phyloP scores from a whole-genome alignment of 2,797 vertebrate species.

The Fratercula arctica region DNA sequence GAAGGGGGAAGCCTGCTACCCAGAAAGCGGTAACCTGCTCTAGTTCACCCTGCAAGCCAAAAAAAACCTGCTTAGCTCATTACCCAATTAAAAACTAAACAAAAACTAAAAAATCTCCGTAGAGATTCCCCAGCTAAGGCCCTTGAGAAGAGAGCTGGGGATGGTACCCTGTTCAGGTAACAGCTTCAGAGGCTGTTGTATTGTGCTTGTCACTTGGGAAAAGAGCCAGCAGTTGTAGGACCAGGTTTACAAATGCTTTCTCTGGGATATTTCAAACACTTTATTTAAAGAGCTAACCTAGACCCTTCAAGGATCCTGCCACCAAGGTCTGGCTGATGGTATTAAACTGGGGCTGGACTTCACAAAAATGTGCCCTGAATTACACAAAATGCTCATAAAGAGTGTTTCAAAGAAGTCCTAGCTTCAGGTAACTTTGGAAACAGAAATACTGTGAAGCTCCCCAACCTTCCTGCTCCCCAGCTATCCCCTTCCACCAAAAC shows the following conservation, averaged over 20 bases:
- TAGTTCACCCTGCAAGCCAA: constrained; percentile 50
- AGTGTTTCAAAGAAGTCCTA: constrained; percentile 16
- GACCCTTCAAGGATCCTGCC: constrained; percentile 31
- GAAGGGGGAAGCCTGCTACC: constrained; percentile 25
- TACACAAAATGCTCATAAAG: constrained; percentile 3
- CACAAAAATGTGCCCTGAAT: background rate
- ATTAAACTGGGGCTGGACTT: constrained; percentile 3
- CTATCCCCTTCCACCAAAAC: background rate
- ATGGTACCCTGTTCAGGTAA: constrained; percentile 77
- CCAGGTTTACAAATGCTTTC: constrained; percentile 54
- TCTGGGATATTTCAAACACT: constrained; percentile 11
- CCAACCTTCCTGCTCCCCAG: constrained; percentile 28
- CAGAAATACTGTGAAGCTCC: background rate
- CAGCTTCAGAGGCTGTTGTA: constrained; percentile 78
- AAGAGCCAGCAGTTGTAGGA: constrained; percentile 64
- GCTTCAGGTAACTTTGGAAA: constrained; percentile 13
- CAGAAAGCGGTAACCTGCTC: constrained; percentile 57
- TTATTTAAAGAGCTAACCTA: constrained; percentile 23
- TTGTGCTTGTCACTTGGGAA: constrained; percentile 80
- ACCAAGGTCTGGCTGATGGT: background rate
- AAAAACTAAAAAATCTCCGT: constrained; percentile 67
- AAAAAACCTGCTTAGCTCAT: constrained; percentile 73
- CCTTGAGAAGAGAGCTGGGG: constrained; percentile 65
- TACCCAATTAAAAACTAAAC: constrained; percentile 68
- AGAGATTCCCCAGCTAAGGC: constrained; percentile 72